Base-by-base conservation (phyloP, 2,888 invertebrate genomes). In the Nebria brevicollis region DNA sequence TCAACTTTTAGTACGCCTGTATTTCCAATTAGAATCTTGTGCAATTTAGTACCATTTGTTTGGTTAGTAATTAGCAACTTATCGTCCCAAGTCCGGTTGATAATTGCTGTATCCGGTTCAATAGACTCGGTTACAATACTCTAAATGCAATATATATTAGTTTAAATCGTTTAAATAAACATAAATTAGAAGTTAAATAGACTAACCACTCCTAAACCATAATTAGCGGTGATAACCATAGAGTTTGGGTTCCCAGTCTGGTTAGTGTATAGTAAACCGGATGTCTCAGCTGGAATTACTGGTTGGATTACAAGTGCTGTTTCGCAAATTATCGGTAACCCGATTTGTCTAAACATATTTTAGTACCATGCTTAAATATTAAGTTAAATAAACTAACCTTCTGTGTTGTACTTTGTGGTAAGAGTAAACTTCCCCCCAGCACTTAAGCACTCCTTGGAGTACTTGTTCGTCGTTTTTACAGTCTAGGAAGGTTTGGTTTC, bases 341-440 rank as follows among this genome's bases (percentile, higher is more conserved):
- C 95, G 87, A 94, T 93, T 86, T 94, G 94, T 86, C 95, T 94
- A 68, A 41, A 65, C 2, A 11, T 68, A 25, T 11, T 15, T 68
- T 68, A 68, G 2, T 68, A 7, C 1, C 8, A 54, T 8, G 0
- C 7, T 54, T 8, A 2, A 13, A 54, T 11, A 54, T 11, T 8
- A 54, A 0, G 4, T 54, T 6, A 13, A 2, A 7, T 54, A 54
- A 54, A 54, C 8, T 54, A 84, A 95, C 94, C 94, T 93, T 85
- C 96, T 91, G 87, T 97, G 97, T 84, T 93, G 92, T 0, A 95
- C 93, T 84, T 96, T 95, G 84, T 94, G 94, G 85, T 92, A 93
- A 0, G 94, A 91, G 86, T 93, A 96, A 84, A 95, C 92, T 0
- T 96, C 97, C 0, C 94, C 94, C 97, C 97, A 97, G 87, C 96